These are phyloP conservation scores for Distichodus sexfasciatus DNA, from an alignment of 2,797 vertebrate species.

Conservation along the genomic window DNA sequence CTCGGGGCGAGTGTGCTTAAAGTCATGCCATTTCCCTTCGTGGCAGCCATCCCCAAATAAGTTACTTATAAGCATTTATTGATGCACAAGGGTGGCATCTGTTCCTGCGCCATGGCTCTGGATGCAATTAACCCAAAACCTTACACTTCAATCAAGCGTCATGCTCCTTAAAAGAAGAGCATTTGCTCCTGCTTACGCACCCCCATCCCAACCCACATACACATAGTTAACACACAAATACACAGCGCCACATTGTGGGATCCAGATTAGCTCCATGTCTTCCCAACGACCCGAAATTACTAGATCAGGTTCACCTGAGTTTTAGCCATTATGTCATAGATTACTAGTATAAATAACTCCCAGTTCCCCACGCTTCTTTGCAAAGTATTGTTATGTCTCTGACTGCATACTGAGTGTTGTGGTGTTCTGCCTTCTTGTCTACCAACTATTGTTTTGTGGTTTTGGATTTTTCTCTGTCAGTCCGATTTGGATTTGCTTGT, in stretches of 20 bases:
- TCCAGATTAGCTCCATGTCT: no score
- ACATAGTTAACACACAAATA: conserved; percentile 25
- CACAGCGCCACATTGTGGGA: conserved; percentile 35
- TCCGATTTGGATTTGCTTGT: no score
- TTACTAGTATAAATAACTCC: no score
- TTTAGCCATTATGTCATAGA: no score
- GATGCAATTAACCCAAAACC: conserved; percentile 76
- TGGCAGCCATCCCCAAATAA: conserved; percentile 81
- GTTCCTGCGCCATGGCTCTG: conserved; percentile 71
- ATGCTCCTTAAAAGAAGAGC: conserved; percentile 58
- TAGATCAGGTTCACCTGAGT: no score
- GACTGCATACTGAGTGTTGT: no score
- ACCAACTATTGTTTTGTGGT: no score
- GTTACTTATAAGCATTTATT: conserved; percentile 84
- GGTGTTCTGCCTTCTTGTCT: no score
- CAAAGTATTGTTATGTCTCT: no score
- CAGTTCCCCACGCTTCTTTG: no score
- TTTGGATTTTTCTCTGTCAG: no score
- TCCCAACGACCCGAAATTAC: no score
- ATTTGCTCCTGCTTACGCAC: conserved; percentile 27
- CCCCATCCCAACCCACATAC: conserved; percentile 57
- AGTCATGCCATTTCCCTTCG: conserved; percentile 81
- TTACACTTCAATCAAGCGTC: conserved; percentile 75
- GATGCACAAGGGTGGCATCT: conserved; percentile 82
- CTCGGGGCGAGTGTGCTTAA: conserved; percentile 73